Percentiles rank a stretch among this genome's conserved stretches.
Evolutionary conservation across 2,113 vertebrate species (phyloP).

Genomic region (Ammodytes dubius): DNA sequence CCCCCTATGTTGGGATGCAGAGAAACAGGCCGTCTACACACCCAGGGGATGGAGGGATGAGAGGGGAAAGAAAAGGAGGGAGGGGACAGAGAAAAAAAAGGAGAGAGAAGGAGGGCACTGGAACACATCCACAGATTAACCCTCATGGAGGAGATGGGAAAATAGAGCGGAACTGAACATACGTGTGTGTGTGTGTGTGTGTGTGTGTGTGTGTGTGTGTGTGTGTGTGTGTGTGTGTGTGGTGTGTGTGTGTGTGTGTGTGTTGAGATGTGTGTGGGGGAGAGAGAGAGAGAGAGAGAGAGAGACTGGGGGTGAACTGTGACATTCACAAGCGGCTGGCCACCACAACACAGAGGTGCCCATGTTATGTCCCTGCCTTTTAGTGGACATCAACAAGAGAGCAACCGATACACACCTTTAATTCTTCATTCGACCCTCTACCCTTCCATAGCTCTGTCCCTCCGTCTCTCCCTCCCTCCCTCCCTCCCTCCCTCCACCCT

Average conservation of each 20-base stretch:
- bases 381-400: slow-evolving; percentile 42
- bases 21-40: slow-evolving; percentile 68
- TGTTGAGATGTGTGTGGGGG: slow-evolving; percentile 9
- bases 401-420: slow-evolving; percentile 40
- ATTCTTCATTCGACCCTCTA: slow-evolving; percentile 26
- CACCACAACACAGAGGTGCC: slow-evolving; percentile 53
- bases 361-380: slow-evolving; percentile 50
- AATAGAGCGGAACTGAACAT: slow-evolving; percentile 79
- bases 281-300: slow-evolving; percentile 17
- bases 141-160: slow-evolving; percentile 78
- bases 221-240: not conserved
- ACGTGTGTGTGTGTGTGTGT: slow-evolving; percentile 38
- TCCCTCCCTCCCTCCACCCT: not conserved
- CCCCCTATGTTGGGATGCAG: slow-evolving; percentile 65
- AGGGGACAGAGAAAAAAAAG: slow-evolving; percentile 36
- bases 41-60: slow-evolving; percentile 75
- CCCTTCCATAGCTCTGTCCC: not conserved
- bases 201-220: slow-evolving; percentile 1
- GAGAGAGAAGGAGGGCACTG: slow-evolving; percentile 76
- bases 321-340: slow-evolving; percentile 47
- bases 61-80: slow-evolving; percentile 60
- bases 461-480: slow-evolving; percentile 4
- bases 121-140: slow-evolving; percentile 83
- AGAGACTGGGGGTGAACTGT: slow-evolving; percentile 19
- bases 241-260: slow-evolving; percentile 37